Conservation (phyloP, 1,140 invertebrate genomes). For the Drosophila cardini region DNA sequence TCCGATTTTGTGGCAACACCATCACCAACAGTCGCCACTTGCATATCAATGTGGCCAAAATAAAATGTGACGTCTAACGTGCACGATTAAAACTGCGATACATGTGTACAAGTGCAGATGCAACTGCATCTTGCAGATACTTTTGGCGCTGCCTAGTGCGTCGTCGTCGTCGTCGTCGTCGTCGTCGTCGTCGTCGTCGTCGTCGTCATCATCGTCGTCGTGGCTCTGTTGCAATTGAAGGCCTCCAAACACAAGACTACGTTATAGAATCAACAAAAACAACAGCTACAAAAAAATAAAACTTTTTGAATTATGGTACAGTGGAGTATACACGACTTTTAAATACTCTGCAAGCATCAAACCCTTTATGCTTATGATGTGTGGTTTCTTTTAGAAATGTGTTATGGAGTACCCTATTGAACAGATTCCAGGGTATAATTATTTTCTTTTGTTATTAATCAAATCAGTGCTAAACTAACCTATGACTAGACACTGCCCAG, state of each 20-base stretch:
- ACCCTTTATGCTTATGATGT: too few relatives aligned
- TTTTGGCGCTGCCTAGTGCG: slow-evolving; percentile 57
- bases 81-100: slow-evolving; percentile 71
- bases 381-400: too few relatives aligned
- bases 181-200: slow-evolving; percentile 40
- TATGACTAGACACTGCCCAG: not conserved
- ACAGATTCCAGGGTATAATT: too few relatives aligned
- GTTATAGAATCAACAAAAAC: slow-evolving; percentile 64
- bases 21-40: slow-evolving; percentile 67
- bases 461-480: not conserved
- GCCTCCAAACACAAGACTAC: slow-evolving; percentile 47
- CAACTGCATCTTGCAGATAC: slow-evolving; percentile 56
- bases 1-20: slow-evolving; percentile 13
- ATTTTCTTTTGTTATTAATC: too few relatives aligned
- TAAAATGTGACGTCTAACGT: slow-evolving; percentile 72
- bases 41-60: slow-evolving; percentile 76
- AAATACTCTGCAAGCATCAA: slow-evolving; percentile 14
- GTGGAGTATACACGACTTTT: not conserved
- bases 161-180: slow-evolving; percentile 31
- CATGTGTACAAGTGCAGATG: slow-evolving; percentile 70
- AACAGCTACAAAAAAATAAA: slow-evolving; percentile 38
- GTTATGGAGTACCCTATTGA: too few relatives aligned
- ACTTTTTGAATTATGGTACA: slow-evolving; percentile 22
- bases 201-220: slow-evolving; percentile 12
- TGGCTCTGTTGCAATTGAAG: slow-evolving; percentile 64